Percentiles rank a stretch among this genome's conserved stretches.
Evolutionary conservation across 1,140 invertebrate species (phyloP).

Genomic region (Pteromalus puparum): DNA sequence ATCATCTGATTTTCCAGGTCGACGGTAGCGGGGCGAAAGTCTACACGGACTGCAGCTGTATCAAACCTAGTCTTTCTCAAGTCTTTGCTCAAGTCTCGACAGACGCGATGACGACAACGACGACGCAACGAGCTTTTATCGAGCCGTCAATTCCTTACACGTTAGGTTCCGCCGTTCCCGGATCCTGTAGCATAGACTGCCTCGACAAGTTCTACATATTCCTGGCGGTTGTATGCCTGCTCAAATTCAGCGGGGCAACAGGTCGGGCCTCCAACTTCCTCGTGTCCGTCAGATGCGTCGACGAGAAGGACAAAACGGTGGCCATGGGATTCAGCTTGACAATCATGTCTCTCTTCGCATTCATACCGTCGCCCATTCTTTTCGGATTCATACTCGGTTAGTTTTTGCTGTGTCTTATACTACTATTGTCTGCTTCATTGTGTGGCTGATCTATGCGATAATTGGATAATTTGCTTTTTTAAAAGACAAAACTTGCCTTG

Average conservation of each 20-base stretch:
- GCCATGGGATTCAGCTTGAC: conserved; percentile 82
- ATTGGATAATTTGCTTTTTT: conserved; percentile 52
- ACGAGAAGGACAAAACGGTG: conserved; percentile 83
- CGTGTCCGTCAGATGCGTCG: conserved; percentile 82
- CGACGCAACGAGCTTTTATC: not conserved
- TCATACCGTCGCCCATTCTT: conserved; percentile 84
- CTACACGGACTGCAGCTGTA: conserved; percentile 78
- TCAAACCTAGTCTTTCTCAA: conserved; percentile 58
- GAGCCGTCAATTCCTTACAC: conserved; percentile 22
- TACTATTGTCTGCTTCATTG: too few relatives aligned
- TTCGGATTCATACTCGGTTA: conserved; percentile 84
- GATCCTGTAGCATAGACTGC: conserved; percentile 82
- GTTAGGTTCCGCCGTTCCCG: conserved; percentile 76
- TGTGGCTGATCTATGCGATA: too few relatives aligned
- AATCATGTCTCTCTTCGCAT: conserved; percentile 81
- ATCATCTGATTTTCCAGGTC: conserved; percentile 49
- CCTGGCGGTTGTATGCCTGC: conserved; percentile 80
- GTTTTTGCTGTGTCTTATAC: conserved; percentile 43
- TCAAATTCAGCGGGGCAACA: conserved; percentile 82
- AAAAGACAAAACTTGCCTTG: conserved; percentile 80
- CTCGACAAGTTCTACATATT: conserved; percentile 81
- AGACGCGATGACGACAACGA: not conserved
- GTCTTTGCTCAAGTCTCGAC: not conserved
- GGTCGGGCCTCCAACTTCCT: conserved; percentile 83
- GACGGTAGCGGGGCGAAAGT: conserved; percentile 61